A percentile compares a stretch with the other conserved stretches of the same genome.
These are phyloP conservation scores for Pseudomyrmex pallidus DNA, from an alignment of 1,140 invertebrate genomes.

Conservation along the genomic window DNA sequence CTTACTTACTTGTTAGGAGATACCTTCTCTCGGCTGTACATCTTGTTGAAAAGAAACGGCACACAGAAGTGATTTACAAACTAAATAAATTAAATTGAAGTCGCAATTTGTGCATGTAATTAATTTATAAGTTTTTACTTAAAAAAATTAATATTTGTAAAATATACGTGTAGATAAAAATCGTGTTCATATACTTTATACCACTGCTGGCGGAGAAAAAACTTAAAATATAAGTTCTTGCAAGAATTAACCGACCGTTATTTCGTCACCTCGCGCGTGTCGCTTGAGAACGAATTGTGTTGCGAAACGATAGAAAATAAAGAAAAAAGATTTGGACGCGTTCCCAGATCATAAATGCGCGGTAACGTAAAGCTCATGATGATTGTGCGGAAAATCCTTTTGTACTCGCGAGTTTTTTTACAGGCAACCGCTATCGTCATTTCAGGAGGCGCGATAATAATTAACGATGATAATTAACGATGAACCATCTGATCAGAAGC, in stretches of 20 bases:
- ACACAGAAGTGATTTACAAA: neutral
- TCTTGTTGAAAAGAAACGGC: neutral
- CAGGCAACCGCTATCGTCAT: neutral
- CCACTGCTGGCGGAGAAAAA: neutral
- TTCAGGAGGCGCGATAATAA: neutral
- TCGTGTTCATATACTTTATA: too few relatives aligned
- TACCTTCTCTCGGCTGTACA: neutral
- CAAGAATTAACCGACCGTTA: conserved; percentile 10
- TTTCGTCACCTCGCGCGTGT: conserved; percentile 18
- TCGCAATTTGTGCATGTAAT: too few relatives aligned
- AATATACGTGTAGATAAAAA: too few relatives aligned
- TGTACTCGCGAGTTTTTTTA: neutral
- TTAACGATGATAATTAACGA: neutral
- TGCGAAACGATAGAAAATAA: conserved; percentile 55
- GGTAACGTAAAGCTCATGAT: conserved; percentile 48
- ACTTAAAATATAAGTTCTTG: conserved; percentile 25
- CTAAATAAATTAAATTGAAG: too few relatives aligned
- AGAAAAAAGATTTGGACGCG: conserved; percentile 56
- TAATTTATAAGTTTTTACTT: too few relatives aligned
- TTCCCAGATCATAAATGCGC: conserved; percentile 49
- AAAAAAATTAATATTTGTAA: neutral
- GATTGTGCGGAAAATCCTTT: conserved; percentile 55
- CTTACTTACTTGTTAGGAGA: neutral
- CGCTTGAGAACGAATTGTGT: conserved; percentile 59
- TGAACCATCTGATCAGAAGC: too few relatives aligned